Conservation (phyloP, 2,113 vertebrate species). For the Triplophysa dalaica region DNA sequence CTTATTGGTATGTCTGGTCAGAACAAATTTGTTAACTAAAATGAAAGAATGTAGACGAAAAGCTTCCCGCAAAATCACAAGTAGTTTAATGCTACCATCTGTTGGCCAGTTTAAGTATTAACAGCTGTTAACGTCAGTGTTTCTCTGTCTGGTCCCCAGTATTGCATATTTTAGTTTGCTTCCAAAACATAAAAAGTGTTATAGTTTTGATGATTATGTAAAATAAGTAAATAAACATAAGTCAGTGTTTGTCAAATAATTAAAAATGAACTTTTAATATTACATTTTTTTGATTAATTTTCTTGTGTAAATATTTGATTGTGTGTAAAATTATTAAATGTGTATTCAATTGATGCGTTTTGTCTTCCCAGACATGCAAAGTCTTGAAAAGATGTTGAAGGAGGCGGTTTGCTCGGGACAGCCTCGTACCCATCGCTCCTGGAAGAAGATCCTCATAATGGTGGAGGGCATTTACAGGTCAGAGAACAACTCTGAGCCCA, state of each 20-base stretch:
- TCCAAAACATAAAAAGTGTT: no score
- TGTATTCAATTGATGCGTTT: neutral
- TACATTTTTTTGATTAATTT: neutral
- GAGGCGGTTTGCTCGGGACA: conserved; percentile 88
- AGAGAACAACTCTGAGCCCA: neutral
- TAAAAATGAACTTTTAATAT: neutral
- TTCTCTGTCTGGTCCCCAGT: neutral
- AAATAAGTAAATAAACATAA: no score
- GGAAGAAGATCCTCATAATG: conserved; percentile 90
- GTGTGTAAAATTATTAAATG: conserved; percentile 25
- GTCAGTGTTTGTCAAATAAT: no score
- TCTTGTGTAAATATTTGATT: conserved; percentile 6
- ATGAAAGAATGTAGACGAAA: neutral
- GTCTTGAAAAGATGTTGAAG: conserved; percentile 85
- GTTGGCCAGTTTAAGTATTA: conserved; percentile 6
- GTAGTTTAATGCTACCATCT: conserved; percentile 40
- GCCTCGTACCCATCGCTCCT: conserved; percentile 83
- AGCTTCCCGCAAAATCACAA: neutral
- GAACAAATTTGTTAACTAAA: no score
- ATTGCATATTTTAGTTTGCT: neutral
- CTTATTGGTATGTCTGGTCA: no score
- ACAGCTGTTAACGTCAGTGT: neutral
- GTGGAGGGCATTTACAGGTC: conserved; percentile 91
- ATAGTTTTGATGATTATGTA: no score
- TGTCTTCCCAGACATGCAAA: conserved; percentile 81